These are phyloP conservation scores for Vespertilio murinus DNA, from an alignment of 2,797 vertebrate genomes.

Conservation along the genomic window DNA sequence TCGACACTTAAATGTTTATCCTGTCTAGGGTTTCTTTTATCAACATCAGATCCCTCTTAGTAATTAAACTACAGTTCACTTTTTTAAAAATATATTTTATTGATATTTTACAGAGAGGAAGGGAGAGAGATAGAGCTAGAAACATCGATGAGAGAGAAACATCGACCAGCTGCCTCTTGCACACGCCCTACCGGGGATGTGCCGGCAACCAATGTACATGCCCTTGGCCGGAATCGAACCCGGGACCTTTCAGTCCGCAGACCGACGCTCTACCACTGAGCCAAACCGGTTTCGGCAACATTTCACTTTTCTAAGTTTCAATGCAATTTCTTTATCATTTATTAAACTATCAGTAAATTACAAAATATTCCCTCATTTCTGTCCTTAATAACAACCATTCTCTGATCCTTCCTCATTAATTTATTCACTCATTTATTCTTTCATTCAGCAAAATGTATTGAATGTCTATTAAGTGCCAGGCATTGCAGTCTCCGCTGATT, in stretches of 20 bases:
- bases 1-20: constrained; percentile 52
- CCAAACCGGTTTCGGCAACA: no score
- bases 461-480: background rate
- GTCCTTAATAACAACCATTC: background rate
- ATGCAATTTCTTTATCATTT: background rate
- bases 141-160: no score
- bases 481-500: background rate
- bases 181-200: no score
- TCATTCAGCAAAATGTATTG: constrained; percentile 16
- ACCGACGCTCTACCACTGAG: no score
- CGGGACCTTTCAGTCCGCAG: no score
- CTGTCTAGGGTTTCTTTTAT: constrained; percentile 16
- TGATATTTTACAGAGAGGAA: no score
- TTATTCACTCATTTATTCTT: constrained; percentile 22
- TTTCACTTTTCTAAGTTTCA: constrained; percentile 8
- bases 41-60: background rate
- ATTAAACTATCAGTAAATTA: background rate
- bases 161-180: no score
- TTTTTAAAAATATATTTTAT: no score
- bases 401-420: background rate
- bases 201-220: no score
- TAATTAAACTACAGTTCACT: constrained; percentile 21
- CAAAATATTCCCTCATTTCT: background rate
- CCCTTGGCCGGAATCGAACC: no score
- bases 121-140: no score